phyloP scores from a whole-genome alignment of 2,888 invertebrate genomes.

The Ferrisia virgata region DNA sequence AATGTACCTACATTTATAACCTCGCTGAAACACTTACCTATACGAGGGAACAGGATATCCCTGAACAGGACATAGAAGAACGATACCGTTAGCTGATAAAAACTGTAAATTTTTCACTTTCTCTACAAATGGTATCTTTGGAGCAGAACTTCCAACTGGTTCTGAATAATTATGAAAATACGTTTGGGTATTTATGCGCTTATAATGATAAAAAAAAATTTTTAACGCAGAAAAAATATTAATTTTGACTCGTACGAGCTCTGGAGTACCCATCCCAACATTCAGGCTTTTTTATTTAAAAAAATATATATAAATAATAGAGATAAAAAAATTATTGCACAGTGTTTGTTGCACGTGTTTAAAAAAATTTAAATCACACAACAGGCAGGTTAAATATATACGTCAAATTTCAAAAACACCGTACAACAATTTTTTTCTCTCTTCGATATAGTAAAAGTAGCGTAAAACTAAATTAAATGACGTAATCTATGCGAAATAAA shows the following conservation, averaged over 20 bases:
- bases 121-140: slow-evolving; percentile 59
- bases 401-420: background rate
- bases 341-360: background rate
- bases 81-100: slow-evolving; percentile 55
- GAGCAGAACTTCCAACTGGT: slow-evolving; percentile 67
- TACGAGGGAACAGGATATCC: slow-evolving; percentile 62
- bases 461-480: slow-evolving; percentile 33
- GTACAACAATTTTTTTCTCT: slow-evolving; percentile 22
- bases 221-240: background rate
- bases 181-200: background rate
- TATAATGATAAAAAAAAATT: background rate
- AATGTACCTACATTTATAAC: too few relatives aligned
- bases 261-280: slow-evolving; percentile 97
- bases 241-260: slow-evolving; percentile 40
- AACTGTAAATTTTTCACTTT: slow-evolving; percentile 54
- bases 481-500: slow-evolving; percentile 17
- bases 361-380: background rate
- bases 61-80: slow-evolving; percentile 72
- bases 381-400: background rate
- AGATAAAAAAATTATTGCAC: slow-evolving; percentile 36
- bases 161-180: slow-evolving; percentile 56
- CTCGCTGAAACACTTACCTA: slow-evolving; percentile 55
- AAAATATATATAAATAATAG: background rate
- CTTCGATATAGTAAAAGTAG: background rate
- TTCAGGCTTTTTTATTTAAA: slow-evolving; percentile 66